These are phyloP conservation scores for Drosophila kikkawai DNA, from an alignment of 1,140 invertebrate genomes.

Conservation along the genomic window DNA sequence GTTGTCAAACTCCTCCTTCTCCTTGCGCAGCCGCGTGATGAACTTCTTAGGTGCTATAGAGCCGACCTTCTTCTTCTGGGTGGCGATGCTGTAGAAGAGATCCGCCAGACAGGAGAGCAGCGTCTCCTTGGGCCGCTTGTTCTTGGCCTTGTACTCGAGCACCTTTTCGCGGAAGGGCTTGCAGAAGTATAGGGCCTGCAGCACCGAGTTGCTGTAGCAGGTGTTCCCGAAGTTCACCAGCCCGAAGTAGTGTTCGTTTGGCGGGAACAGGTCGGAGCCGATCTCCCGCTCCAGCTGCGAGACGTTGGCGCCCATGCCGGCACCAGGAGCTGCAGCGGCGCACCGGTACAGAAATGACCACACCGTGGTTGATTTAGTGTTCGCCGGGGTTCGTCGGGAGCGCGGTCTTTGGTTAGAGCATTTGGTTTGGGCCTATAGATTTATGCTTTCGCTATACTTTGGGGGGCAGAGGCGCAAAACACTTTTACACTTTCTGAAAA, in stretches of 20 bases:
- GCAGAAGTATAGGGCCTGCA: constrained; percentile 99
- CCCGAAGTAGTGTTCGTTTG: constrained; percentile 99
- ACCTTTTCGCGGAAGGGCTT: constrained; percentile 99
- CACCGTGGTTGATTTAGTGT: constrained; percentile 66
- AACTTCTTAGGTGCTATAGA: constrained; percentile 99
- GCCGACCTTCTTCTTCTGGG: constrained; percentile 99
- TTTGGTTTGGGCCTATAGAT: constrained; percentile 46
- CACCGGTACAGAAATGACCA: constrained; percentile 78
- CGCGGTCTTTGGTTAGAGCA: constrained; percentile 31
- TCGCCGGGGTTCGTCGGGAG: constrained; percentile 23
- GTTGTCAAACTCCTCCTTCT: constrained; percentile 99
- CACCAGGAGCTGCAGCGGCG: constrained; percentile 76
- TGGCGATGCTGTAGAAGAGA: constrained; percentile 99
- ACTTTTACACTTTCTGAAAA: constrained; percentile 82
- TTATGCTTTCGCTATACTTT: constrained; percentile 63
- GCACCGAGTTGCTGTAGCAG: constrained; percentile 99
- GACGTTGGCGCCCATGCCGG: constrained; percentile 95
- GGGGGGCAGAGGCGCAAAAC: constrained; percentile 67
- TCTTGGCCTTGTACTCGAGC: constrained; percentile 98
- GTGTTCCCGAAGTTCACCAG: constrained; percentile 99
- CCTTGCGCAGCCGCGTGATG: constrained; percentile 98
- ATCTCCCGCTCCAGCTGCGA: constrained; percentile 99
- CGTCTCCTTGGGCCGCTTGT: constrained; percentile 99
- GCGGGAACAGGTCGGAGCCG: constrained; percentile 97
- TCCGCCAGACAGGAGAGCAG: constrained; percentile 98